These are phyloP conservation scores for Aspidiotus rigidus DNA, from an alignment of 2,888 invertebrate genomes.

Conservation along the genomic window DNA sequence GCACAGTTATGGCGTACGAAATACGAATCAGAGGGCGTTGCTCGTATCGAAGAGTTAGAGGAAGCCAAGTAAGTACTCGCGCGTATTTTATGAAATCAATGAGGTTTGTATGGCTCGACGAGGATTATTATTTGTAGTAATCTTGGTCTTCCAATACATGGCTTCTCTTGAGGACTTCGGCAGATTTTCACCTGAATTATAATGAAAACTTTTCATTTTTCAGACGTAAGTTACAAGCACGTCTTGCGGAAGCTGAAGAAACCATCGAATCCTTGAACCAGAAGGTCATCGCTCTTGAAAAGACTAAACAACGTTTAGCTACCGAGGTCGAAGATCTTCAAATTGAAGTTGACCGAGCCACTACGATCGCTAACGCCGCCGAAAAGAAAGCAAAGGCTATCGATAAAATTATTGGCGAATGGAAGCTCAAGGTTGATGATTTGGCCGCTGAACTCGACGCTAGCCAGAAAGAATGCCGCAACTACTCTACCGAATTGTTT, in stretches of 20 bases:
- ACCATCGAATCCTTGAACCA: slow-evolving; percentile 95
- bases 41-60: slow-evolving; percentile 86
- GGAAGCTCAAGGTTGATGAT: slow-evolving; percentile 98
- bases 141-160: no score
- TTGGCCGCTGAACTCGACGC: slow-evolving; percentile 95
- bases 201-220: slow-evolving; percentile 1
- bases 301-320: slow-evolving; percentile 93
- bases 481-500: slow-evolving; percentile 99
- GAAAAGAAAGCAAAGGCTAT: slow-evolving; percentile 99
- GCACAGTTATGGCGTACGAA: slow-evolving; percentile 96
- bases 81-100: no score
- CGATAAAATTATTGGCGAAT: slow-evolving; percentile 99
- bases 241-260: slow-evolving; percentile 94
- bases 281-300: slow-evolving; percentile 93
- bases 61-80: slow-evolving; percentile 61
- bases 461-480: slow-evolving; percentile 98
- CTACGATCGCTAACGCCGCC: slow-evolving; percentile 88
- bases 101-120: no score
- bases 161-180: no score
- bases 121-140: no score
- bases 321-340: slow-evolving; percentile 97
- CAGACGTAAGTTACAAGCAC: slow-evolving; percentile 82
- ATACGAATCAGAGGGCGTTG: slow-evolving; percentile 96
- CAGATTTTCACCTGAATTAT: no score
- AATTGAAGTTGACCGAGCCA: slow-evolving; percentile 95